Evolutionary conservation across 2,113 vertebrate species (phyloP).

Genomic region (Dromas ardeola): DNA sequence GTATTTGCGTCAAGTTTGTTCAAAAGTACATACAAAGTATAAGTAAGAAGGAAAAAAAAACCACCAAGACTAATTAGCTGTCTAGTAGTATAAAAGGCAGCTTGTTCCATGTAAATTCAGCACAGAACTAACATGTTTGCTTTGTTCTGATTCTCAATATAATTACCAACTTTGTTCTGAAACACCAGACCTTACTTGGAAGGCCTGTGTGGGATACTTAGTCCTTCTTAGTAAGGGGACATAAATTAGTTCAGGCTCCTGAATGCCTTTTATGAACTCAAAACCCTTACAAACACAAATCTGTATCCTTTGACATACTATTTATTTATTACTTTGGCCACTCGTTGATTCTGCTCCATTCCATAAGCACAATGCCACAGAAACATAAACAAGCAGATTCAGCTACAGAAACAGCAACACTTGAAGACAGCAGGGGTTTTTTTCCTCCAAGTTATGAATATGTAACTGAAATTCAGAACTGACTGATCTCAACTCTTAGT

Average conservation of each 20-base stretch:
- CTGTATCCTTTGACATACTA: background rate
- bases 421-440: background rate
- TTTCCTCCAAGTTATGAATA: background rate
- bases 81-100: background rate
- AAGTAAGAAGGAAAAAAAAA: background rate
- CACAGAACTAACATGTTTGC: background rate
- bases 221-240: background rate
- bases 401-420: background rate
- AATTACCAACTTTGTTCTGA: background rate
- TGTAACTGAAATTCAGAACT: background rate
- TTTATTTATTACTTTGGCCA: background rate
- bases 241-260: background rate
- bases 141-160: background rate
- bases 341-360: background rate
- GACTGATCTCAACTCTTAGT: background rate
- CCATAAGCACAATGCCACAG: background rate
- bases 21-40: background rate
- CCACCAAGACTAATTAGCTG: background rate
- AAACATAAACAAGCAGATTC: background rate
- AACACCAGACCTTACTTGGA: background rate
- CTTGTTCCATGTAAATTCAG: constrained; percentile 25
- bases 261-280: background rate
- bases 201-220: background rate
- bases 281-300: background rate
- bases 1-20: background rate